Conservation (phyloP, 2,888 invertebrate genomes). For the Chesias legatella region DNA sequence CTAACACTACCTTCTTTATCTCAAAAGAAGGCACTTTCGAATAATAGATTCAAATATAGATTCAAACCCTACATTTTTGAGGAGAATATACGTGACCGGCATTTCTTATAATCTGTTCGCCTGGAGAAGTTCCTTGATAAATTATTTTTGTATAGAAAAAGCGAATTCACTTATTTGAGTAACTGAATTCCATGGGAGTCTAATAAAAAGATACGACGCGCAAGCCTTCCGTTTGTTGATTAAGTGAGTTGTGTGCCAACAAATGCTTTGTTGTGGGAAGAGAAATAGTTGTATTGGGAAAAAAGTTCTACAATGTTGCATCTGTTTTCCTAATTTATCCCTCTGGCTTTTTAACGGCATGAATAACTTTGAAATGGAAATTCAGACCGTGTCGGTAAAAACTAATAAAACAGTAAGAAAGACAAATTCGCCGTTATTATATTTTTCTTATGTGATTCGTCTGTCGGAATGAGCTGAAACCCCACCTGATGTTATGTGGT, state of each 20-base stretch:
- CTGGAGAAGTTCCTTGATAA: constrained; percentile 51
- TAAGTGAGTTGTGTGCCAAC: constrained; percentile 42
- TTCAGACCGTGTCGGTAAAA: no score
- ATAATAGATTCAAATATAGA: constrained; percentile 72
- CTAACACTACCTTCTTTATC: constrained; percentile 23
- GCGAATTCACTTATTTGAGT: constrained; percentile 72
- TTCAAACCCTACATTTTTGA: constrained; percentile 76
- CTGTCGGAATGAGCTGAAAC: no score
- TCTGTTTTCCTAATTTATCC: constrained; percentile 19
- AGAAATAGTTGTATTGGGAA: constrained; percentile 14
- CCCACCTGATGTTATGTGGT: no score
- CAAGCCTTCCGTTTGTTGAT: constrained; percentile 58
- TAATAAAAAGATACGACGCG: constrained; percentile 59
- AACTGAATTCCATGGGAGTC: constrained; percentile 60
- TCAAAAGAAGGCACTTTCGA: constrained; percentile 64
- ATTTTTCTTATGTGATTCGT: no score
- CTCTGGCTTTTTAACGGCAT: constrained; percentile 4
- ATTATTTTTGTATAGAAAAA: constrained; percentile 59
- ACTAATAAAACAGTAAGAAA: no score
- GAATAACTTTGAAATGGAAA: no score
- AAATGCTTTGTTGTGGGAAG: constrained; percentile 19
- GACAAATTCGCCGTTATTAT: no score
- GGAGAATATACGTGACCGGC: constrained; percentile 73
- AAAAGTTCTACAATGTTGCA: constrained; percentile 16
- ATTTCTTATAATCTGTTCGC: constrained; percentile 60